Conservation (phyloP, 2,797 vertebrate species). For the Microctenopoma lineatum region DNA sequence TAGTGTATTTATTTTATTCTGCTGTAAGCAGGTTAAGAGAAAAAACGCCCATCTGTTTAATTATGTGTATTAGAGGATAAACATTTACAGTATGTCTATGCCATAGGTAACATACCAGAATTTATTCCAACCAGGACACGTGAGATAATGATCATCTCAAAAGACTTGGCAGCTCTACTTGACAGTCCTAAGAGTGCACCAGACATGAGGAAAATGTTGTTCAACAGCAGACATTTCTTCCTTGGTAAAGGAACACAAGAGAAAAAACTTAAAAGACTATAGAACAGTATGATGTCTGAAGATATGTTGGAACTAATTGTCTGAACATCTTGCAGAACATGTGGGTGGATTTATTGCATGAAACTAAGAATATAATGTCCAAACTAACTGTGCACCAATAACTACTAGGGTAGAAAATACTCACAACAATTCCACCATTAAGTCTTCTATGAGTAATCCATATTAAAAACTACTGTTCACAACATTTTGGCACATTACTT, state of each 20-base stretch:
- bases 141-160: constrained; percentile 93
- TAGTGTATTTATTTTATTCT: background rate
- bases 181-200: constrained; percentile 84
- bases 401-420: background rate
- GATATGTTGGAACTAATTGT: background rate
- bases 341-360: background rate
- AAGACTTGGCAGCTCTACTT: constrained; percentile 86
- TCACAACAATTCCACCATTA: background rate
- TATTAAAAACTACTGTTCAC: background rate
- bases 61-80: background rate
- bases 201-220: constrained; percentile 87
- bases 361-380: background rate
- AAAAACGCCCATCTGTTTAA: background rate
- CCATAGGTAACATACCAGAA: constrained; percentile 78
- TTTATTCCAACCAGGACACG: constrained; percentile 89
- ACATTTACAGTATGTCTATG: background rate
- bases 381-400: background rate
- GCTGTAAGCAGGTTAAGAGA: background rate
- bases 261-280: background rate
- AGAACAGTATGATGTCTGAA: background rate
- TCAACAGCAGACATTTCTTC: constrained; percentile 91
- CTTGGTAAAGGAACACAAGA: constrained; percentile 65
- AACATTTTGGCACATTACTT: background rate
- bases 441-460: background rate
- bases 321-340: background rate